Percentiles rank a stretch among this genome's conserved stretches.
Conservation (phyloP, 2,888 invertebrate species). For the Pherbina coryleti region DNA sequence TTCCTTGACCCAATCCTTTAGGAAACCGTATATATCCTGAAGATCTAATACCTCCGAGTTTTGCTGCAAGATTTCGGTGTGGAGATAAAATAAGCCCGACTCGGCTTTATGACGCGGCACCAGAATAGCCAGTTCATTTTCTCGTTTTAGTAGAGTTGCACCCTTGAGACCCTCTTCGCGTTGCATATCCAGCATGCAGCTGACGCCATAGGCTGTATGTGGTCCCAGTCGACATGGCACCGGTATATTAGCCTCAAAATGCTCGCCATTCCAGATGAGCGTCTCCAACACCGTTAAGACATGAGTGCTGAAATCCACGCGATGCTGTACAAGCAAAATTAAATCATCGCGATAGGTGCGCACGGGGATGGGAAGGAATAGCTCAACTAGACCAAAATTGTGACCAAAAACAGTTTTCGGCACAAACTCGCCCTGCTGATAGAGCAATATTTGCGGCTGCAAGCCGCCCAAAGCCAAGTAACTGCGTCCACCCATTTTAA, state of each 20-base stretch:
- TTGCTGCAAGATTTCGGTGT: constrained; percentile 59
- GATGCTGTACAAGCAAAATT: constrained; percentile 68
- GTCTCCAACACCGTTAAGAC: constrained; percentile 63
- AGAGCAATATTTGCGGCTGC: constrained; percentile 64
- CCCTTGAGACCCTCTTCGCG: constrained; percentile 63
- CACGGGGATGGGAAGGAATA: constrained; percentile 64
- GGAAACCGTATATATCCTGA: constrained; percentile 58
- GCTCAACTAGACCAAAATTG: constrained; percentile 65
- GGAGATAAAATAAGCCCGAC: constrained; percentile 63
- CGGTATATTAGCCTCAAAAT: constrained; percentile 63
- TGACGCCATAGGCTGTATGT: constrained; percentile 56
- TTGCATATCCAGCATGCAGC: constrained; percentile 64
- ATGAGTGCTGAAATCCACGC: constrained; percentile 65
- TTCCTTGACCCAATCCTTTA: constrained; percentile 59
- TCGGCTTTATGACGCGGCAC: constrained; percentile 63
- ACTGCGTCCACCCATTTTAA: constrained; percentile 67
- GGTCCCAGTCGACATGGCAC: constrained; percentile 61
- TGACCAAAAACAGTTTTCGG: constrained; percentile 64
- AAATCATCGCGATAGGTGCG: constrained; percentile 69
- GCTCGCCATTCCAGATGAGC: constrained; percentile 68
- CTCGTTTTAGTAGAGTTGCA: constrained; percentile 56
- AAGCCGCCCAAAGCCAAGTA: constrained; percentile 66
- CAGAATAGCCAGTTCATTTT: constrained; percentile 58
- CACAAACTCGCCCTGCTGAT: constrained; percentile 61
- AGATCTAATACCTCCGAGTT: constrained; percentile 63